Percentiles rank a stretch among this genome's conserved stretches.
phyloP scores from a whole-genome alignment of 2,888 invertebrate species.

The Neuroscelio doddi region DNA sequence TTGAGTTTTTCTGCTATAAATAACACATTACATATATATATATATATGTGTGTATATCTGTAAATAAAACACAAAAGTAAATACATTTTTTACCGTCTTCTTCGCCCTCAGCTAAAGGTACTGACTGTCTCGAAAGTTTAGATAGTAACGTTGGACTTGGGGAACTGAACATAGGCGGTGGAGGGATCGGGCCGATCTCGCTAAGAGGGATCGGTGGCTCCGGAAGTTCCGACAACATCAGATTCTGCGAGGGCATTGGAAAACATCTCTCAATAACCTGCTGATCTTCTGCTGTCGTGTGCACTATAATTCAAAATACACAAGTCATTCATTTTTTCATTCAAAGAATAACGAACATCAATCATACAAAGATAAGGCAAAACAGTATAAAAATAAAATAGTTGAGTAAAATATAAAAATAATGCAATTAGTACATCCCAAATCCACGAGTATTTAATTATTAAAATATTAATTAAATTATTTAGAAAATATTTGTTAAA shows the following conservation, averaged over 20 bases:
- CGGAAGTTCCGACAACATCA: conserved; percentile 89
- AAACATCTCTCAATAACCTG: conserved; percentile 67
- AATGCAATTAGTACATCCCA: too few relatives aligned
- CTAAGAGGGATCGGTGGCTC: conserved; percentile 94
- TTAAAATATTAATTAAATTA: too few relatives aligned
- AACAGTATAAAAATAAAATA: too few relatives aligned
- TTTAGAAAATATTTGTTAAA: too few relatives aligned
- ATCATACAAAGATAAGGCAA: too few relatives aligned
- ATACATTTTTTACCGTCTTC: conserved; percentile 76
- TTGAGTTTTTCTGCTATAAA: too few relatives aligned
- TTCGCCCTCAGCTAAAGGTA: conserved; percentile 75
- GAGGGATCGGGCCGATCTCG: conserved; percentile 94
- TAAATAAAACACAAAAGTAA: neutral
- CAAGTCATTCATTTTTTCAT: neutral
- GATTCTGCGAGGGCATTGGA: conserved; percentile 66
- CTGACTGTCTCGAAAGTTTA: conserved; percentile 70
- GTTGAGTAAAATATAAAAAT: too few relatives aligned
- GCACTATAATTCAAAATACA: conserved; percentile 29
- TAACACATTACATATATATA: too few relatives aligned
- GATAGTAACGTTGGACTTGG: conserved; percentile 82
- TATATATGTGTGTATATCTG: too few relatives aligned
- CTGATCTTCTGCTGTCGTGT: conserved; percentile 55
- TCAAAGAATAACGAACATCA: conserved; percentile 1
- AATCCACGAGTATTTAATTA: too few relatives aligned
- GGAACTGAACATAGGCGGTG: conserved; percentile 96